A percentile compares a stretch with the other conserved stretches of the same genome.
Conservation (phyloP, 2,888 invertebrate species). For the Hecatera dysodea region DNA sequence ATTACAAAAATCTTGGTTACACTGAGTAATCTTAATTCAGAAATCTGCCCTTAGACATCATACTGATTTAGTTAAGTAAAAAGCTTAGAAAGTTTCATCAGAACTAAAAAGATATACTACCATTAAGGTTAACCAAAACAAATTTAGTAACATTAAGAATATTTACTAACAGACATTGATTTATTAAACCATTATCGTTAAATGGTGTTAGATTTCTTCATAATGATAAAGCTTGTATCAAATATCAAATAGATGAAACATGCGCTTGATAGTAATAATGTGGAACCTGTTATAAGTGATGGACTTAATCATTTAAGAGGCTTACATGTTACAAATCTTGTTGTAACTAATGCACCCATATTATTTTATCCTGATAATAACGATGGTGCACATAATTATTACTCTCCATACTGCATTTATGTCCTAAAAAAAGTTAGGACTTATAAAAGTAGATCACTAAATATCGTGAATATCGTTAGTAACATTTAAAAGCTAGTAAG, state of each 20-base stretch:
- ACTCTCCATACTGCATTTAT: no score
- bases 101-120: no score
- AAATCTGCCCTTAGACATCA: background rate
- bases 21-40: no score
- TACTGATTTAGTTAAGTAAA: background rate
- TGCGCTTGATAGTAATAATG: conserved; percentile 17
- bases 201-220: conserved; percentile 38
- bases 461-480: background rate
- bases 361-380: background rate
- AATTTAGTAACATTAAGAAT: conserved; percentile 1
- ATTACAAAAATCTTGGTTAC: no score
- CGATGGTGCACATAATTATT: background rate
- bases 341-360: background rate
- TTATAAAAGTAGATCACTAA: no score
- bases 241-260: conserved; percentile 22
- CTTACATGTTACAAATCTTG: background rate
- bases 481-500: conserved; percentile 1
- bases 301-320: conserved; percentile 4
- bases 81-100: background rate
- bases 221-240: conserved; percentile 31
- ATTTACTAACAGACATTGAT: conserved; percentile 24
- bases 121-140: background rate
- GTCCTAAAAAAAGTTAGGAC: no score
- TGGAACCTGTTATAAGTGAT: conserved; percentile 37
- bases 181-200: conserved; percentile 36